phyloP scores from a whole-genome alignment of 2,113 vertebrate genomes.

The Proteles cristata region DNA sequence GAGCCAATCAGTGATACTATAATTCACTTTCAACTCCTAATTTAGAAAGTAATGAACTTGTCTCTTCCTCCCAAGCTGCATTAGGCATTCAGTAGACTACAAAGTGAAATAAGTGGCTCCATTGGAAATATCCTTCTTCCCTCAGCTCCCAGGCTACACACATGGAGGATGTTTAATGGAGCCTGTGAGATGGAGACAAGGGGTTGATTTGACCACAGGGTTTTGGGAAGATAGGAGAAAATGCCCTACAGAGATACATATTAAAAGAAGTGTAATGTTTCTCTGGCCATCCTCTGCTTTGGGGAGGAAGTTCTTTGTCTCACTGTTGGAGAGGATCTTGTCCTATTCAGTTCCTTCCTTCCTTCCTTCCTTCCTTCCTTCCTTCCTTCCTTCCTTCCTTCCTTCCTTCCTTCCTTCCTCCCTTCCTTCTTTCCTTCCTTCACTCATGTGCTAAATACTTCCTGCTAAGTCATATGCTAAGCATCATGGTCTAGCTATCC shows the following conservation, averaged over 20 bases:
- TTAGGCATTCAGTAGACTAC: slow-evolving; percentile 66
- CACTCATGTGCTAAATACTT: neutral
- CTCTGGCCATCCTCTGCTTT: neutral
- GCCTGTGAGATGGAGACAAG: neutral
- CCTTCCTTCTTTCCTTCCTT: neutral
- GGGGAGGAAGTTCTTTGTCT: neutral
- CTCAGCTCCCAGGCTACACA: neutral
- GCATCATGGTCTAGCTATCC: neutral
- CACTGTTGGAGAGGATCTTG: neutral
- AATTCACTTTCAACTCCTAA: slow-evolving; percentile 77
- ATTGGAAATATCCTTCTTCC: slow-evolving; percentile 8
- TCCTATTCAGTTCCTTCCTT: neutral
- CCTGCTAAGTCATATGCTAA: neutral
- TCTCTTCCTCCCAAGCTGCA: slow-evolving; percentile 59
- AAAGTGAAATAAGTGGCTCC: slow-evolving; percentile 38
- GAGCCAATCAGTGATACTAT: slow-evolving; percentile 56
- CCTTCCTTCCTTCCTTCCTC: too few species aligned
- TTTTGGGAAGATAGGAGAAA: neutral
- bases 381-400: too few species aligned
- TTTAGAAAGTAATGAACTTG: slow-evolving; percentile 70
- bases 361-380: too few species aligned
- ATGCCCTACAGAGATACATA: neutral
- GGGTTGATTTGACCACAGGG: neutral
- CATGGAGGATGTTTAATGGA: accelerated
- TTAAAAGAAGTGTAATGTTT: neutral